Evolutionary conservation across 1,140 invertebrate species (phyloP).

Genomic region (Ostrea denselamellosa): DNA sequence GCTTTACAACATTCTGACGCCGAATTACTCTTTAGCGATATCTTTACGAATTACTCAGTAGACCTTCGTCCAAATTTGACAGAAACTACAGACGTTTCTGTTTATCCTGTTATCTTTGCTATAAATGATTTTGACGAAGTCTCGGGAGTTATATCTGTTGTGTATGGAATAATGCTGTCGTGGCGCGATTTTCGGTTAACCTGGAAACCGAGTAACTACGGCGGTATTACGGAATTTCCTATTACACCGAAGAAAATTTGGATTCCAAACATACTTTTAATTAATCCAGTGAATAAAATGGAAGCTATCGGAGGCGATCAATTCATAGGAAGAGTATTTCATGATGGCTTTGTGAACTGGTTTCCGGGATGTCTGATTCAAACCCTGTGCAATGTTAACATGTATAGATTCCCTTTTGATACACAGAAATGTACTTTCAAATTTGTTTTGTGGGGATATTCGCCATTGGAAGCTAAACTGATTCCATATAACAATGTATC

Average conservation of each 20-base stretch:
- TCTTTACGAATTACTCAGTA: background rate
- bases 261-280: conserved; percentile 16
- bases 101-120: background rate
- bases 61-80: background rate
- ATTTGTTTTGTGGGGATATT: background rate
- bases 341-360: conserved; percentile 4
- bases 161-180: background rate
- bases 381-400: conserved; percentile 28
- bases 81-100: background rate
- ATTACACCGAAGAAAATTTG: conserved; percentile 8
- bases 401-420: conserved; percentile 44
- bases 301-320: background rate
- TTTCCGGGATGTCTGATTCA: background rate
- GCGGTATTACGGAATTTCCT: background rate
- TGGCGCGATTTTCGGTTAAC: conserved; percentile 43
- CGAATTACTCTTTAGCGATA: background rate
- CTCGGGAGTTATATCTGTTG: background rate
- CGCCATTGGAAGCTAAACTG: background rate
- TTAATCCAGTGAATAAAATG: conserved; percentile 4
- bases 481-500: background rate
- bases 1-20: background rate
- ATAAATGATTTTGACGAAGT: conserved; percentile 37
- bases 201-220: conserved; percentile 25
- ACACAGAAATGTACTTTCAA: conserved; percentile 25
- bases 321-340: background rate